A percentile compares a stretch with the other conserved stretches of the same genome.
Conservation (phyloP, 2,888 invertebrate species). For the Caenorhabditis plicata region DNA sequence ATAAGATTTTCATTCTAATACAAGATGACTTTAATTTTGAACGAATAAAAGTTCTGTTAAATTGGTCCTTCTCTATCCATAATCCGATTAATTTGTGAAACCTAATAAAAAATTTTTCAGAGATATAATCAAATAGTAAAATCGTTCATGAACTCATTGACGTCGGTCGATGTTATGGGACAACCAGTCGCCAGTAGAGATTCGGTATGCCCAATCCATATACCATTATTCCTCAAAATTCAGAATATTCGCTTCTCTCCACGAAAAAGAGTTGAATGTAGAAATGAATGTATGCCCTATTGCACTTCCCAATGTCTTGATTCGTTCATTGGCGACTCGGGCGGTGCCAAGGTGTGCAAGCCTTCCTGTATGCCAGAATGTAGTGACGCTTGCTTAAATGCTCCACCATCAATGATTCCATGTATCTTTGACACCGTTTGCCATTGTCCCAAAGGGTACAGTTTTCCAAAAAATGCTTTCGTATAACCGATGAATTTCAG, state of each 20-base stretch:
- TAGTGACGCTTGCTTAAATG: slow-evolving; percentile 21
- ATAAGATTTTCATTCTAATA: background rate
- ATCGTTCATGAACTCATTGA: slow-evolving; percentile 35
- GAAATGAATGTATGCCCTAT: slow-evolving; percentile 34
- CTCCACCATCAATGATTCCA: slow-evolving; percentile 34
- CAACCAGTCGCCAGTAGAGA: slow-evolving; percentile 28
- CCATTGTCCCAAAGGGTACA: slow-evolving; percentile 34
- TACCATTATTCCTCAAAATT: background rate
- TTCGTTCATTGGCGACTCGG: slow-evolving; percentile 8
- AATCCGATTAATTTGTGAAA: no score
- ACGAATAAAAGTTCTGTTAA: background rate
- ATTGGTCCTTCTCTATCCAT: no score
- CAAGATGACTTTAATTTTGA: background rate
- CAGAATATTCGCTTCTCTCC: slow-evolving; percentile 27
- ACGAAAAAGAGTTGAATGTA: slow-evolving; percentile 18
- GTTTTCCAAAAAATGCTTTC: background rate
- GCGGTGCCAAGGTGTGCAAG: slow-evolving; percentile 22
- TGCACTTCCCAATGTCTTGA: slow-evolving; percentile 30
- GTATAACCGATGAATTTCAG: slow-evolving; percentile 4
- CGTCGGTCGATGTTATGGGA: slow-evolving; percentile 35
- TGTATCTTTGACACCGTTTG: slow-evolving; percentile 27
- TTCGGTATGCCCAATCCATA: background rate
- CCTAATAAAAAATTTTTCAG: no score
- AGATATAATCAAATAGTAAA: slow-evolving; percentile 36
- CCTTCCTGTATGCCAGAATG: slow-evolving; percentile 37